Conservation (phyloP, 2,888 invertebrate genomes). For the Drosophila maculinotata region DNA sequence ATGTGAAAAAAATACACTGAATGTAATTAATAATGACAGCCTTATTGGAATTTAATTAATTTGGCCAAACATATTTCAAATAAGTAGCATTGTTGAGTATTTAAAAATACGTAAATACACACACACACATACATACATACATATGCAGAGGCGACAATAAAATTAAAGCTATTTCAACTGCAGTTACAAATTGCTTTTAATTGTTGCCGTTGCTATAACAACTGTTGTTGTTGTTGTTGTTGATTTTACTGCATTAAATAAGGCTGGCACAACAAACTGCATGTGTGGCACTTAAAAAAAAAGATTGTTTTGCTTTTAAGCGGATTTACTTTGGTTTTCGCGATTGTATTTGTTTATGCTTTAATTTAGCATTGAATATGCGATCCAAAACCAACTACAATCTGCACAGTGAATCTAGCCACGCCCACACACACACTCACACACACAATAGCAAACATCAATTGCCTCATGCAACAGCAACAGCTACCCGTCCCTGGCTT, state of each 20-base stretch:
- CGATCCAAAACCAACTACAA: slow-evolving; percentile 8
- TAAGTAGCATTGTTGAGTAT: slow-evolving; percentile 24
- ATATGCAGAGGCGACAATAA: slow-evolving; percentile 30
- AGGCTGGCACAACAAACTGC: slow-evolving; percentile 21
- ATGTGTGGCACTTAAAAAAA: slow-evolving; percentile 27
- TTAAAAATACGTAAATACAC: slow-evolving; percentile 7
- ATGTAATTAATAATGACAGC: slow-evolving; percentile 59
- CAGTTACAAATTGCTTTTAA: slow-evolving; percentile 63
- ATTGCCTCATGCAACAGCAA: slow-evolving; percentile 62
- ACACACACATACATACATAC: slow-evolving; percentile 7
- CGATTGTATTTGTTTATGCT: slow-evolving; percentile 29
- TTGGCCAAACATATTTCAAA: slow-evolving; percentile 54
- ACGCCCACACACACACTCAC: slow-evolving; percentile 14
- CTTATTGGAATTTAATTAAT: slow-evolving; percentile 68
- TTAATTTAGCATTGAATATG: slow-evolving; percentile 46
- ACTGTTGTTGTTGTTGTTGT: slow-evolving; percentile 4
- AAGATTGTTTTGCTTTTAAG: slow-evolving; percentile 42
- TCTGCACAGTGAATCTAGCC: slow-evolving; percentile 1
- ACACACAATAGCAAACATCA: slow-evolving; percentile 57
- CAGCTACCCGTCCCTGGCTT: slow-evolving; percentile 27
- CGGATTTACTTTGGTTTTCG: slow-evolving; percentile 45
- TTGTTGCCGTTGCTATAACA: slow-evolving; percentile 41
- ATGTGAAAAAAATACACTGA: slow-evolving; percentile 7
- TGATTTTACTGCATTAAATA: slow-evolving; percentile 55
- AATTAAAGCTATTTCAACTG: slow-evolving; percentile 62